A percentile compares a stretch with the other conserved stretches of the same genome.
These are phyloP conservation scores for Paralvinella palmiformis DNA, from an alignment of 1,140 invertebrate species.

Conservation along the genomic window DNA sequence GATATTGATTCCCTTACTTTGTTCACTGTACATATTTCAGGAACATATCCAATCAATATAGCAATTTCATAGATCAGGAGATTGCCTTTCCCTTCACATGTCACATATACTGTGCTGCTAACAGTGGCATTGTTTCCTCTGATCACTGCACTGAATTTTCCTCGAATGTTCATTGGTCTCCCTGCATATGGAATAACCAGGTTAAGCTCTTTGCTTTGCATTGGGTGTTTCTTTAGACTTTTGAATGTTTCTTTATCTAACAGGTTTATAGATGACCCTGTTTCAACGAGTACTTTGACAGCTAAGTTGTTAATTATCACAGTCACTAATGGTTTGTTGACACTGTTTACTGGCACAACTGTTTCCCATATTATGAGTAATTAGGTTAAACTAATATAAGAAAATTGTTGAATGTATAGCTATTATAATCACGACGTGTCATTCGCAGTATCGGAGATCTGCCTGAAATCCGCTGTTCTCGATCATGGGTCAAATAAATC, in stretches of 20 bases:
- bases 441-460: too few relatives aligned
- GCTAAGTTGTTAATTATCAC: background rate
- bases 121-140: background rate
- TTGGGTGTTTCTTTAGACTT: background rate
- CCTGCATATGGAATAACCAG: slow-evolving; percentile 1
- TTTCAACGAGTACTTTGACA: background rate
- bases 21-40: slow-evolving; percentile 1
- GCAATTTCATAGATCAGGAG: background rate
- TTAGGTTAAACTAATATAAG: too few relatives aligned
- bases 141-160: background rate
- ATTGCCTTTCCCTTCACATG: background rate
- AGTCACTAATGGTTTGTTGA: slow-evolving; percentile 9
- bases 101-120: slow-evolving; percentile 4
- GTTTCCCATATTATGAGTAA: too few relatives aligned
- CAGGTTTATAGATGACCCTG: background rate
- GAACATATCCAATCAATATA: background rate
- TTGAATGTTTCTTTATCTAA: background rate
- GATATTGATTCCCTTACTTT: background rate
- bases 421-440: too few relatives aligned
- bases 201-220: background rate
- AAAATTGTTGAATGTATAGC: too few relatives aligned
- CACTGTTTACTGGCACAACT: background rate
- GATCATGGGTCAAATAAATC: too few relatives aligned
- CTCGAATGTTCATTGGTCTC: background rate
- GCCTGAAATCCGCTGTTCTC: too few relatives aligned